A percentile compares a stretch with the other conserved stretches of the same genome.
phyloP scores from a whole-genome alignment of 53 echinoderm and acorn worm genomes.

The Pentamera pediparva region DNA sequence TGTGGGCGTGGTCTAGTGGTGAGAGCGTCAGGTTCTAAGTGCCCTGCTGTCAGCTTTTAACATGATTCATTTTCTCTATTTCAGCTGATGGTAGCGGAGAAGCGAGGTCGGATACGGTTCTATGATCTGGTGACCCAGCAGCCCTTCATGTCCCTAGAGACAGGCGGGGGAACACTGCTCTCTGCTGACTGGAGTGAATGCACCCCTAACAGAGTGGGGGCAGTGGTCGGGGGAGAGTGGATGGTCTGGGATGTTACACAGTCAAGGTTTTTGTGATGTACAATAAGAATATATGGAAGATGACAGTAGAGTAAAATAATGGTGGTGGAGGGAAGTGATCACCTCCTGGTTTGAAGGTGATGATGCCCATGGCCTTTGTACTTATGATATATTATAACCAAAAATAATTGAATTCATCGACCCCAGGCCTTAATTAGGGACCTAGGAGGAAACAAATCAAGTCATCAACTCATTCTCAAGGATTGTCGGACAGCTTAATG shows the following conservation, averaged over 20 bases:
- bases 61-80: too few relatives aligned
- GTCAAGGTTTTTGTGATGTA: constrained; percentile 51
- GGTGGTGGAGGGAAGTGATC: background rate
- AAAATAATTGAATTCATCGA: too few relatives aligned
- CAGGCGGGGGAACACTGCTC: constrained; percentile 66
- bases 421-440: too few relatives aligned
- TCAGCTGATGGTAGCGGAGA: constrained; percentile 96
- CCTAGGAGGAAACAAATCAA: too few relatives aligned
- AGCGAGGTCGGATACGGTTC: constrained; percentile 73
- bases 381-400: too few relatives aligned
- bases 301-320: background rate
- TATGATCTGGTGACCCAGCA: constrained; percentile 81
- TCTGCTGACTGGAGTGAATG: constrained; percentile 84
- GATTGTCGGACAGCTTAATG: too few relatives aligned
- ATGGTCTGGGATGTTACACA: constrained; percentile 97
- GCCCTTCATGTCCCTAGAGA: constrained; percentile 89
- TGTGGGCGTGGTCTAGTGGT: too few relatives aligned
- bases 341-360: too few relatives aligned
- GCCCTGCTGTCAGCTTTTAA: too few relatives aligned
- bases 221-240: constrained; percentile 91
- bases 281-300: background rate
- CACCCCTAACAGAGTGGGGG: constrained; percentile 79
- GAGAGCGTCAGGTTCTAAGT: too few relatives aligned
- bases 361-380: too few relatives aligned
- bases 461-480: too few relatives aligned